Conservation (phyloP, 2,113 vertebrate genomes). For the Pterophyllum scalare region DNA sequence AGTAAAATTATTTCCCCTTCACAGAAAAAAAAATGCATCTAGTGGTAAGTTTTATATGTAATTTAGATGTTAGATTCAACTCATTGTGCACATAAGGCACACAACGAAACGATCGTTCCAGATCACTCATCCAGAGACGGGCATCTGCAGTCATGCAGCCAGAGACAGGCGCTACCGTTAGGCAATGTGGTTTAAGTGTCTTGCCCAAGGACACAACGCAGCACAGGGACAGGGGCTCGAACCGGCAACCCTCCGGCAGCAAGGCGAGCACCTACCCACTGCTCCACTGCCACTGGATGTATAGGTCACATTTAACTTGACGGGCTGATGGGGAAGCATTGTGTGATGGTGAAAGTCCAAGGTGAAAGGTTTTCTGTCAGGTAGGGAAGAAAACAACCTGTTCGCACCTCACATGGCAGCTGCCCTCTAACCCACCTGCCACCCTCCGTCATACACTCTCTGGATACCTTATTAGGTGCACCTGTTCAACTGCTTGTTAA, state of each 20-base stretch:
- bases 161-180: too few relatives aligned
- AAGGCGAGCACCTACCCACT: too few relatives aligned
- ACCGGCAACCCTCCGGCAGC: too few relatives aligned
- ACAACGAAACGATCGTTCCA: too few relatives aligned
- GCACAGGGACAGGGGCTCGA: too few relatives aligned
- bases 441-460: not conserved
- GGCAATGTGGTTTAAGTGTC: too few relatives aligned
- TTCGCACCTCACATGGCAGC: constrained; percentile 39
- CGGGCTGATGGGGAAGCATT: not conserved
- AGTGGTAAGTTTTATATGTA: not conserved
- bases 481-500: not conserved
- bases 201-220: too few relatives aligned
- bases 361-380: not conserved
- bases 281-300: too few relatives aligned
- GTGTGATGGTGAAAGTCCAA: not conserved
- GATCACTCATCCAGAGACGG: too few relatives aligned
- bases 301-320: not conserved
- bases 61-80: too few relatives aligned
- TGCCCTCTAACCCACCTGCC: constrained; percentile 12
- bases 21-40: not conserved
- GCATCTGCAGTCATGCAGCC: too few relatives aligned
- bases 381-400: constrained; percentile 27
- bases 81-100: too few relatives aligned
- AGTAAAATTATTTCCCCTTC: not conserved
- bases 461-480: not conserved